Evolutionary conservation across 2,113 vertebrate genomes (phyloP).

Genomic region (Sitta europaea): DNA sequence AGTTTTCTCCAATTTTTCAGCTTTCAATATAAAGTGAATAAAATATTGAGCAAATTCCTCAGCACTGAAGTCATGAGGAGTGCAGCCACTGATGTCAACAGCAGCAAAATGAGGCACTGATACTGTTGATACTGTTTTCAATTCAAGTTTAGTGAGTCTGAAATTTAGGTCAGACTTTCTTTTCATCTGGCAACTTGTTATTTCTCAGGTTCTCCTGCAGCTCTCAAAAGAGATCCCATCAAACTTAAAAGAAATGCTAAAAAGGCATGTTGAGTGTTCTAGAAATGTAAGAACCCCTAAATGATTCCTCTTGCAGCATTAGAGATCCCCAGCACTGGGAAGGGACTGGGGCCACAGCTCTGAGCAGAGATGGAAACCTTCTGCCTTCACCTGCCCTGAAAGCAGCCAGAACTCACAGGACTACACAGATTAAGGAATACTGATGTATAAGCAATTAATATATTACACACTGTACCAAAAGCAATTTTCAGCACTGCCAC

Average conservation of each 20-base stretch:
- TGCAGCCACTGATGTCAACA: background rate
- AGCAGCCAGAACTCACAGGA: background rate
- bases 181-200: conserved; percentile 13
- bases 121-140: background rate
- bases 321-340: background rate
- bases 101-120: background rate
- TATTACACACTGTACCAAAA: background rate
- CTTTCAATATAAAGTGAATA: background rate
- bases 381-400: background rate
- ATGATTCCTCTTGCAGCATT: background rate
- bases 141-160: background rate
- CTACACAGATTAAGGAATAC: background rate
- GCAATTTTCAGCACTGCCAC: background rate
- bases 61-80: background rate
- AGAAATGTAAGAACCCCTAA: background rate
- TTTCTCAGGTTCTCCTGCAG: background rate
- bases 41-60: conserved; percentile 27
- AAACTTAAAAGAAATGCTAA: background rate
- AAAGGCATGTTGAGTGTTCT: background rate
- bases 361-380: background rate
- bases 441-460: background rate
- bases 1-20: background rate
- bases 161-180: background rate
- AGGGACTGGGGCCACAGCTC: background rate
- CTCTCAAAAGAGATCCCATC: background rate